Evolutionary conservation across 1,140 invertebrate genomes (phyloP).

Genomic region (Teleopsis dalmanni): DNA sequence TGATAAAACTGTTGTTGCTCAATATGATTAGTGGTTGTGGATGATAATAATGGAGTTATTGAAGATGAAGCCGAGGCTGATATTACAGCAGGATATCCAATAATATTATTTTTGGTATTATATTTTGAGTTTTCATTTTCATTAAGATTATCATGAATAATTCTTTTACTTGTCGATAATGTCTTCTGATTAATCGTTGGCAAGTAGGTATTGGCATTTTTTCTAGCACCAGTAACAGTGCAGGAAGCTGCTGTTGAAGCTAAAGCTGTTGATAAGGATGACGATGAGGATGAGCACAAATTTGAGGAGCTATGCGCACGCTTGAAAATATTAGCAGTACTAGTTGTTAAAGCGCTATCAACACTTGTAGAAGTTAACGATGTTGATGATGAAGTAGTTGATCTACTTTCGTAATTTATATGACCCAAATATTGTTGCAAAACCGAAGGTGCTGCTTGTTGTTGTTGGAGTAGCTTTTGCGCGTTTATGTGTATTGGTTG

Average conservation of each 20-base stretch:
- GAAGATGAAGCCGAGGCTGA: constrained; percentile 16
- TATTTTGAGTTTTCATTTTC: no score
- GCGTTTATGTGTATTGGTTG: no score
- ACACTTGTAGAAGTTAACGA: no score
- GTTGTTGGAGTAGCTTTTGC: constrained; percentile 13
- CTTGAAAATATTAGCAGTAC: constrained; percentile 26
- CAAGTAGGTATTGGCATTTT: no score
- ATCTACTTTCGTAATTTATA: constrained; percentile 44
- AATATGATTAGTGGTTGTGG: constrained; percentile 7
- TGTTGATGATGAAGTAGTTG: no score
- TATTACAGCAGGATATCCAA: constrained; percentile 13
- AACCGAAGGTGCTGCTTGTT: constrained; percentile 30
- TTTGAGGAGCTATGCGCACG: constrained; percentile 33
- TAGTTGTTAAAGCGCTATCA: constrained; percentile 13
- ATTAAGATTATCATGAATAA: no score
- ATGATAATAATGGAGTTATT: constrained; percentile 7
- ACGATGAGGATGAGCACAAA: constrained; percentile 1
- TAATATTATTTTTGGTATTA: no score
- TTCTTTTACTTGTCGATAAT: no score
- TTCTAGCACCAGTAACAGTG: not conserved
- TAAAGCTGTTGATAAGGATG: not conserved
- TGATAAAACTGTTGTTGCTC: constrained; percentile 7
- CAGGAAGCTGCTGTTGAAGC: not conserved
- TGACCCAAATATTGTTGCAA: constrained; percentile 45
- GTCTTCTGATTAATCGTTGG: no score